These are phyloP conservation scores for Sebastes taczanowskii DNA, from an alignment of 2,797 vertebrate species.

Conservation along the genomic window DNA sequence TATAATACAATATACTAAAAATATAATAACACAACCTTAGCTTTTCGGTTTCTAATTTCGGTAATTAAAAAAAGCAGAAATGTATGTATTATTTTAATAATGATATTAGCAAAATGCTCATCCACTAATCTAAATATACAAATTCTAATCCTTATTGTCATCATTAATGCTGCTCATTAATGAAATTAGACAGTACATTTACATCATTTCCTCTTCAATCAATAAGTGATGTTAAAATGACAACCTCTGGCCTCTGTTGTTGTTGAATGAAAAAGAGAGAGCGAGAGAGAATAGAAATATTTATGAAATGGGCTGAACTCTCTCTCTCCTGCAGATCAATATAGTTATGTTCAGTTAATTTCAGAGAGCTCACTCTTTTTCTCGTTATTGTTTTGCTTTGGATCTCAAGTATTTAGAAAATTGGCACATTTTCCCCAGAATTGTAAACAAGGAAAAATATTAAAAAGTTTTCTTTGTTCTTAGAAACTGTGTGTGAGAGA, in stretches of 20 bases:
- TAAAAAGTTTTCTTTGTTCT: background rate
- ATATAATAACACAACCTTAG: too few relatives aligned
- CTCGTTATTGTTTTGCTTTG: background rate
- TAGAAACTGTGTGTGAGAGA: background rate
- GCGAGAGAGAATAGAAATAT: too few relatives aligned
- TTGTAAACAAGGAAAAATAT: background rate
- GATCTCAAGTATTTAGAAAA: background rate
- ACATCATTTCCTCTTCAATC: background rate
- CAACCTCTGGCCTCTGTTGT: background rate
- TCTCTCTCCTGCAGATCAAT: background rate
- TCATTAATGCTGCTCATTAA: background rate
- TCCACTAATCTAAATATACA: background rate
- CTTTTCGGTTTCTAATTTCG: background rate
- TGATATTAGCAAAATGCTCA: background rate
- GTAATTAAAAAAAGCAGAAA: background rate
- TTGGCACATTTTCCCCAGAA: background rate
- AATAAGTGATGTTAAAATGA: background rate
- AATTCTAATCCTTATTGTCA: background rate
- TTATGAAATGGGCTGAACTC: background rate
- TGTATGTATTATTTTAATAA: background rate
- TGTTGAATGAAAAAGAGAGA: background rate
- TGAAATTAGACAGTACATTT: background rate
- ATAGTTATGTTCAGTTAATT: background rate
- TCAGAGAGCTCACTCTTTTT: background rate
- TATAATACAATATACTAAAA: too few relatives aligned